Base-by-base conservation (phyloP, 2,888 invertebrate species). In the Plagodis pulveraria region DNA sequence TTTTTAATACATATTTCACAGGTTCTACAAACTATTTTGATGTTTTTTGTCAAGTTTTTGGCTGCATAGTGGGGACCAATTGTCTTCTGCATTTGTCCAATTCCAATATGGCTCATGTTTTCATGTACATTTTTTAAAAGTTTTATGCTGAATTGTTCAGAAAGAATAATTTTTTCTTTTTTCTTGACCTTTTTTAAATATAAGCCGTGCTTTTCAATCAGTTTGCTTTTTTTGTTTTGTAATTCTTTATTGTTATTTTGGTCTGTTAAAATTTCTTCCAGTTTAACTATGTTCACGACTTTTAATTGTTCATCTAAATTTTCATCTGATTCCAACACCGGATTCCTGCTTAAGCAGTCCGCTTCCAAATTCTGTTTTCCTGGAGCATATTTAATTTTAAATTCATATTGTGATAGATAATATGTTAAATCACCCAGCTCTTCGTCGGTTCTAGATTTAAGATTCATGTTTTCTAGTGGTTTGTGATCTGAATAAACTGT, bases 401-500 rank as follows among this genome's bases (percentile, higher is more conserved):
- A n/a, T n/a, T n/a, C n/a, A n/a, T n/a, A n/a, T n/a, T n/a, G n/a
- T n/a, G n/a, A n/a, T n/a, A n/a, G n/a, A n/a, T n/a, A n/a, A n/a
- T n/a, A n/a, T n/a, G n/a, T n/a, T n/a, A n/a, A n/a, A n/a, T n/a
- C n/a, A n/a, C n/a, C n/a, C n/a, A n/a, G n/a, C n/a, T n/a, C n/a
- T n/a, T n/a, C n/a, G n/a, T n/a, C n/a, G n/a, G n/a, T n/a, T n/a
- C n/a, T n/a, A n/a, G n/a, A n/a, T n/a, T n/a, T n/a, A n/a, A n/a
- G n/a, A n/a, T 72, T 72, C 48, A 70, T 46, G 11, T 71, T 70
- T 46, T 69, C 68, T 36, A 70, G 22, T 46, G 69, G 67, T 40
- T 53, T 54, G 36, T 58, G 46, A 50, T 43, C 43, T 43, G 43
- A 43, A 43, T 12, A 43, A 43, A 43, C 43, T 43, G 43, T 41